These are phyloP conservation scores for Mongoloraphidia duomilia DNA, from an alignment of 2,888 invertebrate species.

Conservation along the genomic window DNA sequence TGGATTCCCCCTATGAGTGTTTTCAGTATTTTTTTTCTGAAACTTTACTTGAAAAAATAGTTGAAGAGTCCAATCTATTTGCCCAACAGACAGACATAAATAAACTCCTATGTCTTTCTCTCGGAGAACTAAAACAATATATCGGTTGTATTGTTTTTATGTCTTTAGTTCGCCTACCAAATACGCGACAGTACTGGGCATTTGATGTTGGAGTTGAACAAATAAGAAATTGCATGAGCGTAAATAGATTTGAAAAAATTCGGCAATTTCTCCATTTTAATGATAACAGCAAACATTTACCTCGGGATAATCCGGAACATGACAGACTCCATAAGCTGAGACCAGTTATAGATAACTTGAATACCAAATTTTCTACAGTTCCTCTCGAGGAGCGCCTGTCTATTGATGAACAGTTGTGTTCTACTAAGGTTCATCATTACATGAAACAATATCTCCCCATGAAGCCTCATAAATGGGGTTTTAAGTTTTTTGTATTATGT, in stretches of 20 bases:
- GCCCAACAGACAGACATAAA: not conserved
- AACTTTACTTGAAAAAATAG: not conserved
- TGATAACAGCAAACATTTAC: slow-evolving; percentile 8
- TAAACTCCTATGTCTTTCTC: not conserved
- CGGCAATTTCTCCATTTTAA: slow-evolving; percentile 13
- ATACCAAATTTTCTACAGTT: slow-evolving; percentile 6
- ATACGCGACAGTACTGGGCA: slow-evolving; percentile 10
- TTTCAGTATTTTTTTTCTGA: slow-evolving; percentile 1
- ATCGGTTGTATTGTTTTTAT: slow-evolving; percentile 10
- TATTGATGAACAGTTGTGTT: slow-evolving; percentile 13
- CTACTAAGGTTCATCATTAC: slow-evolving; percentile 8
- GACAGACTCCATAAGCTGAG: slow-evolving; percentile 11
- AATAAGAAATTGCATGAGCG: slow-evolving; percentile 10
- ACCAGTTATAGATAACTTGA: slow-evolving; percentile 9
- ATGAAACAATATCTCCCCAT: slow-evolving; percentile 11
- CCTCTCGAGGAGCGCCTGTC: slow-evolving; percentile 8
- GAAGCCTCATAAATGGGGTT: slow-evolving; percentile 15
- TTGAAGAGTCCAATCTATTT: not conserved
- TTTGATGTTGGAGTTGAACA: slow-evolving; percentile 4
- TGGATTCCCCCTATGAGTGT: slow-evolving; percentile 1
- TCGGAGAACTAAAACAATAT: slow-evolving; percentile 6
- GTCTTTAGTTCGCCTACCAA: slow-evolving; percentile 8
- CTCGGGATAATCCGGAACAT: not conserved
- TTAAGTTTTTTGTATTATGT: slow-evolving; percentile 11
- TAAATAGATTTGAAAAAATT: slow-evolving; percentile 13